Evolutionary conservation across 2,888 invertebrate genomes (phyloP).

Genomic region (Acronicta leporina): DNA sequence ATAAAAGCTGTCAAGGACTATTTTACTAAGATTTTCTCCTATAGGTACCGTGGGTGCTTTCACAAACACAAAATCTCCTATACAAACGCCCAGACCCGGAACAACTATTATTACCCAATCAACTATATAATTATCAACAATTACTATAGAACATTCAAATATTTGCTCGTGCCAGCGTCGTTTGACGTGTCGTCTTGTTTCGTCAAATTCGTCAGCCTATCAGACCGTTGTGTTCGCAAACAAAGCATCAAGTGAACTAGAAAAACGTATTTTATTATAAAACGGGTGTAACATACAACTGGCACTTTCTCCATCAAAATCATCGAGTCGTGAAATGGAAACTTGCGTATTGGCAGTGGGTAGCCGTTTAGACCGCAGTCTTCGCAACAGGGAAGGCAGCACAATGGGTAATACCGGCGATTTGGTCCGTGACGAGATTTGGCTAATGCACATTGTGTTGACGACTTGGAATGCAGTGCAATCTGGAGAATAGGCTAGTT

Average conservation of each 20-base stretch:
- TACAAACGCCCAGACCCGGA: too few relatives aligned
- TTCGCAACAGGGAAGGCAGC: slow-evolving; percentile 34
- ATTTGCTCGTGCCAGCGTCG: too few relatives aligned
- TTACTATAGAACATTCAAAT: too few relatives aligned
- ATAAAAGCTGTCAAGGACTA: slow-evolving; percentile 24
- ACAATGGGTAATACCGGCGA: slow-evolving; percentile 40
- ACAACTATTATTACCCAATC: too few relatives aligned
- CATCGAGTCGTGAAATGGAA: slow-evolving; percentile 82
- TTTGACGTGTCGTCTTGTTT: too few relatives aligned
- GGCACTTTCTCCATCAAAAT: slow-evolving; percentile 73
- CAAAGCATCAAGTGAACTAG: slow-evolving; percentile 44
- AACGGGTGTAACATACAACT: slow-evolving; percentile 51
- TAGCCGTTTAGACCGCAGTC: slow-evolving; percentile 24
- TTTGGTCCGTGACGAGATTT: slow-evolving; percentile 59
- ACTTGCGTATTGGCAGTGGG: slow-evolving; percentile 65
- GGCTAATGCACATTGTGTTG: slow-evolving; percentile 47
- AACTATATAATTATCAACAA: too few relatives aligned
- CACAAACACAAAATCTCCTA: too few relatives aligned
- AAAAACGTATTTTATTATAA: slow-evolving; percentile 50
- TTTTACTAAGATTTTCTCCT: too few relatives aligned
- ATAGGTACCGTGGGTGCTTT: too few relatives aligned
- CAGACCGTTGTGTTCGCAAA: slow-evolving; percentile 25
- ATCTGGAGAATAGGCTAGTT: slow-evolving; percentile 7
- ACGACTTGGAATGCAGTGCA: slow-evolving; percentile 38
- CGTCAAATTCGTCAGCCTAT: slow-evolving; percentile 8